phyloP scores from a whole-genome alignment of 53 echinoderm and acorn worm species.

The Paracentrotus lividus region DNA sequence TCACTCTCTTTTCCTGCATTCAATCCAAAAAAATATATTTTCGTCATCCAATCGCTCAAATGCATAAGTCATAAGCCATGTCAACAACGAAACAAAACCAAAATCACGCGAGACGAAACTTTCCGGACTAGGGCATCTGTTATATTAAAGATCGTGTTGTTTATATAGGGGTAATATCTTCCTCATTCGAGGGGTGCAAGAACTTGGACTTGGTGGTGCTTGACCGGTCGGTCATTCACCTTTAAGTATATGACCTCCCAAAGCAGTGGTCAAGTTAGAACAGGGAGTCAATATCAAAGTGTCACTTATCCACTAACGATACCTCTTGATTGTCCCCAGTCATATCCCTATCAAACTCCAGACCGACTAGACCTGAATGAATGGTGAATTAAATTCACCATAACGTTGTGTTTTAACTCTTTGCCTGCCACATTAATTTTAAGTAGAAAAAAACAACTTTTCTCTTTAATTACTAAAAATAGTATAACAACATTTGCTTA shows the following conservation, averaged over 20 bases:
- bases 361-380: too few relatives aligned
- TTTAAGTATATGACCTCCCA: background rate
- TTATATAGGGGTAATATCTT: background rate
- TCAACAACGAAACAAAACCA: background rate
- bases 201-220: constrained; percentile 10
- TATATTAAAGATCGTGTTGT: background rate
- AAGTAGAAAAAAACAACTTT: too few relatives aligned
- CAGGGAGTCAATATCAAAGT: background rate
- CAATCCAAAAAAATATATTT: background rate
- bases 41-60: background rate
- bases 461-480: too few relatives aligned
- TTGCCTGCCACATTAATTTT: too few relatives aligned
- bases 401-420: too few relatives aligned
- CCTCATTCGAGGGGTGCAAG: background rate
- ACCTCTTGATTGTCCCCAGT: constrained; percentile 9
- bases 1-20: too few relatives aligned
- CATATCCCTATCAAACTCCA: too few relatives aligned
- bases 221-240: constrained; percentile 32
- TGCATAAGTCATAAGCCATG: background rate
- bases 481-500: too few relatives aligned
- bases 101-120: background rate
- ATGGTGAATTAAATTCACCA: too few relatives aligned
- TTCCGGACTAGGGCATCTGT: background rate
- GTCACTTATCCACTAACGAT: background rate
- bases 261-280: background rate